These are phyloP conservation scores for Pseudomugil gertrudae DNA, from an alignment of 2,797 vertebrate genomes.

Conservation along the genomic window DNA sequence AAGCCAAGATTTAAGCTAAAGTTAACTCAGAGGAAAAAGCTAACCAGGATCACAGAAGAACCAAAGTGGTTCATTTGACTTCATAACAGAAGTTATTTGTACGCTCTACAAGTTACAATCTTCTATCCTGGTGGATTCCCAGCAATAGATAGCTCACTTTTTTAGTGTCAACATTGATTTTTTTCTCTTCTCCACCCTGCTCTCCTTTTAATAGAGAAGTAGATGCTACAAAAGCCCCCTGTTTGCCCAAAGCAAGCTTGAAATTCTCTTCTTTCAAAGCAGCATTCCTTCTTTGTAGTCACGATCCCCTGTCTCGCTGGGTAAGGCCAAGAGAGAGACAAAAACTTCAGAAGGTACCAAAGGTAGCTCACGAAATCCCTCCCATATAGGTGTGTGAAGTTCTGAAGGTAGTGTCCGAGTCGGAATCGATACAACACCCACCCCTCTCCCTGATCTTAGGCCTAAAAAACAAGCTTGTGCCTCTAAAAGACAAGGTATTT, in stretches of 20 bases:
- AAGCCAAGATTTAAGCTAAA: background rate
- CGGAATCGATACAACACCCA: constrained; percentile 72
- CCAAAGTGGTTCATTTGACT: constrained; percentile 7
- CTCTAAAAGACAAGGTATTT: constrained; percentile 73
- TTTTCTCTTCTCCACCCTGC: constrained; percentile 65
- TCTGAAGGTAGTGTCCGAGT: constrained; percentile 74
- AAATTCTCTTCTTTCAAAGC: constrained; percentile 90
- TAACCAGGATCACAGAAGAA: background rate
- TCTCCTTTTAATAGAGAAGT: constrained; percentile 76
- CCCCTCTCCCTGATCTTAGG: constrained; percentile 55
- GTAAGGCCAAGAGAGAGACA: constrained; percentile 78
- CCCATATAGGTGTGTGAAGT: constrained; percentile 80
- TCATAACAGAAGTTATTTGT: constrained; percentile 35
- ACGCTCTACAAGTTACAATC: constrained; percentile 53
- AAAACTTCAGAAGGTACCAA: constrained; percentile 87
- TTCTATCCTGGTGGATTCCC: constrained; percentile 67
- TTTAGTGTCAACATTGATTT: constrained; percentile 85
- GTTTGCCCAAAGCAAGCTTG: constrained; percentile 91
- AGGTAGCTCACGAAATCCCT: constrained; percentile 78
- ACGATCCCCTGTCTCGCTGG: constrained; percentile 85
- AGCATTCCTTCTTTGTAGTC: constrained; percentile 85
- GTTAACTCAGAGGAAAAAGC: background rate
- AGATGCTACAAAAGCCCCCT: constrained; percentile 72
- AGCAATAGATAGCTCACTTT: constrained; percentile 73
- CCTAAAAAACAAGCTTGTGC: constrained; percentile 70